A percentile compares a stretch with the other conserved stretches of the same genome.
These are phyloP conservation scores for Cerceris ruficornis DNA, from an alignment of 2,888 invertebrate genomes.

Conservation along the genomic window DNA sequence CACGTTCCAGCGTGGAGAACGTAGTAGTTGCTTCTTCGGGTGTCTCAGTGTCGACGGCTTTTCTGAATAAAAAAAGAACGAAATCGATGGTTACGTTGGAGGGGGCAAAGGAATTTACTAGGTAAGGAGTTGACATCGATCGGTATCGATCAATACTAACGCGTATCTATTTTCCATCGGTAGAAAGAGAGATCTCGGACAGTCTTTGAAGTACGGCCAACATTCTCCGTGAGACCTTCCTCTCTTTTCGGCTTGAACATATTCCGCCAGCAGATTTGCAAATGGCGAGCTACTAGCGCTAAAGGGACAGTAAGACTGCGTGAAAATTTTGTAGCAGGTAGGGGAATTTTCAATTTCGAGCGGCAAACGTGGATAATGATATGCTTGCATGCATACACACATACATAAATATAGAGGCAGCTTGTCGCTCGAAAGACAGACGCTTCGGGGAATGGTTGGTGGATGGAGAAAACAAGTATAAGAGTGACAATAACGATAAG, in stretches of 20 bases:
- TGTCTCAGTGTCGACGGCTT: too few species aligned
- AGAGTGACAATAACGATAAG: constrained; percentile 1
- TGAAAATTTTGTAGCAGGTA: too few species aligned
- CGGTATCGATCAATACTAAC: constrained; percentile 72
- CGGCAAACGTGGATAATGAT: too few species aligned
- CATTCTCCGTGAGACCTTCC: constrained; percentile 90
- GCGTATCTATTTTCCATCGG: constrained; percentile 83
- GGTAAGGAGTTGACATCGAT: too few species aligned
- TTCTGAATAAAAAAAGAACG: too few species aligned
- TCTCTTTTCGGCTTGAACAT: constrained; percentile 90
- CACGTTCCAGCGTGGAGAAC: background rate
- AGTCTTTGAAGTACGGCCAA: constrained; percentile 92
- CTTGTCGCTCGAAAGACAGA: too few species aligned
- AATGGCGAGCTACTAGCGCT: constrained; percentile 93
- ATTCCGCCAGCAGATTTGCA: constrained; percentile 88
- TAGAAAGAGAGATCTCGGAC: constrained; percentile 91
- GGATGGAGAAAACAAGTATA: background rate
- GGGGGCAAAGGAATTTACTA: too few species aligned
- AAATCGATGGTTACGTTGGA: too few species aligned
- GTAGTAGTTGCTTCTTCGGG: background rate
- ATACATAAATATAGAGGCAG: too few species aligned
- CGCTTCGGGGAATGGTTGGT: background rate
- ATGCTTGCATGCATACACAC: too few species aligned
- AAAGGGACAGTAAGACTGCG: constrained; percentile 33
- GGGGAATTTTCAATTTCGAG: too few species aligned